These are phyloP conservation scores for Harpalus rubripes DNA, from an alignment of 2,888 invertebrate genomes.

Conservation along the genomic window DNA sequence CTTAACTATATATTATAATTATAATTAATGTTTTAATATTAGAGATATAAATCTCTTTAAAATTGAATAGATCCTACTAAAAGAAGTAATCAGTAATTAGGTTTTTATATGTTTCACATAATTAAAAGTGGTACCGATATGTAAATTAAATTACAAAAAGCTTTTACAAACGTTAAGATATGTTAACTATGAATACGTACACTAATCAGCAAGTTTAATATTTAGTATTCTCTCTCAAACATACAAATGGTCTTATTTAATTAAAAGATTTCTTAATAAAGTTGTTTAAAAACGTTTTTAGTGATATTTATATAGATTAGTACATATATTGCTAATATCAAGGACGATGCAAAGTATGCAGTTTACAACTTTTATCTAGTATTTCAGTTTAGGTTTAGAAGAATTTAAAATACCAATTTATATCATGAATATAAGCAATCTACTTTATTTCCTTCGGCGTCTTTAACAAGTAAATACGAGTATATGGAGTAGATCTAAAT, in stretches of 20 bases:
- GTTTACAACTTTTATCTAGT: conserved; percentile 22
- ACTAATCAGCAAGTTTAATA: conserved; percentile 61
- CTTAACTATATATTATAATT: background rate
- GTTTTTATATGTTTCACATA: conserved; percentile 53
- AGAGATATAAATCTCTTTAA: background rate
- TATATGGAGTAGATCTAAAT: background rate
- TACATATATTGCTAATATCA: conserved; percentile 19
- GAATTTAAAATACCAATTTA: background rate
- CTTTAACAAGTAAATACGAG: background rate
- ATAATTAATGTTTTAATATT: conserved; percentile 10
- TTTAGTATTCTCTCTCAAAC: conserved; percentile 39
- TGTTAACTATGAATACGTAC: conserved; percentile 54
- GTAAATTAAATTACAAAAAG: conserved; percentile 62
- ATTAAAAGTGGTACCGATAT: conserved; percentile 58
- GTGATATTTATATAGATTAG: conserved; percentile 28
- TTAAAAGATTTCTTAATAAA: conserved; percentile 61
- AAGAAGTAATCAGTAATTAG: conserved; percentile 52
- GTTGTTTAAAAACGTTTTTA: conserved; percentile 36
- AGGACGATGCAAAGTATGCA: background rate
- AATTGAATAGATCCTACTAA: background rate
- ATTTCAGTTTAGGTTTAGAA: background rate
- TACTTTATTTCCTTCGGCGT: background rate
- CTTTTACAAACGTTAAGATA: conserved; percentile 63
- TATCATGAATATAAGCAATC: background rate
- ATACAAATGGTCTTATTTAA: conserved; percentile 60